Conservation (phyloP, 2,888 invertebrate genomes). For the Heliconius erato region DNA sequence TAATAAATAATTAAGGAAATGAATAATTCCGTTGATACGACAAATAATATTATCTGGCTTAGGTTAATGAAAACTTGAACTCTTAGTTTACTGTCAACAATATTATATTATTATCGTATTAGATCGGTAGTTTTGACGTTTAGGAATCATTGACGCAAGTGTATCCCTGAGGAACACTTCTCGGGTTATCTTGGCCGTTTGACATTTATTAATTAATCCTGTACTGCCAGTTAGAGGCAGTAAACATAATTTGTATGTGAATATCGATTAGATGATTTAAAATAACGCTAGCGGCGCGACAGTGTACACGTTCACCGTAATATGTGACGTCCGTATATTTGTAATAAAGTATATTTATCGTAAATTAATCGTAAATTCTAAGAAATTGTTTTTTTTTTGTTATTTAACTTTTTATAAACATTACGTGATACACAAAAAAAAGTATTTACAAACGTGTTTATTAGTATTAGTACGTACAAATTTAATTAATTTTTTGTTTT, state of each 20-base stretch:
- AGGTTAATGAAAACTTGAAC: conserved; percentile 74
- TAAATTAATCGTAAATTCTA: neutral
- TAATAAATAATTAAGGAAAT: conserved; percentile 41
- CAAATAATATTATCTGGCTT: conserved; percentile 56
- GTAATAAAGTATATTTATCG: neutral
- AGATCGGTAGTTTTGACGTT: conserved; percentile 60
- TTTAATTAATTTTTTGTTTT: neutral
- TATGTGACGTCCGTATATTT: neutral
- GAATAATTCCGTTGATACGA: conserved; percentile 47
- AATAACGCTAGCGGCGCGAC: conserved; percentile 34
- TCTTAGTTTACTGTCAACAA: conserved; percentile 63
- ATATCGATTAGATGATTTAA: conserved; percentile 45
- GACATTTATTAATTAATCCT: conserved; percentile 70
- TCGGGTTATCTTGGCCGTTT: conserved; percentile 69
- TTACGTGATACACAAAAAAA: neutral
- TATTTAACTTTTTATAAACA: neutral
- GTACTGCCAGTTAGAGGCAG: conserved; percentile 43
- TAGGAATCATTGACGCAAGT: conserved; percentile 74
- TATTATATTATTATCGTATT: conserved; percentile 58
- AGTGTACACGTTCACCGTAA: conserved; percentile 29
- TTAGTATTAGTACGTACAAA: neutral
- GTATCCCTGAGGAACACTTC: conserved; percentile 62
- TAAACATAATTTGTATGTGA: conserved; percentile 39
- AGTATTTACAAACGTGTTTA: neutral
- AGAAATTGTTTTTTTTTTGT: neutral